Base-by-base conservation (phyloP, 2,888 invertebrate species). In the Drosophila paramelanica region DNA sequence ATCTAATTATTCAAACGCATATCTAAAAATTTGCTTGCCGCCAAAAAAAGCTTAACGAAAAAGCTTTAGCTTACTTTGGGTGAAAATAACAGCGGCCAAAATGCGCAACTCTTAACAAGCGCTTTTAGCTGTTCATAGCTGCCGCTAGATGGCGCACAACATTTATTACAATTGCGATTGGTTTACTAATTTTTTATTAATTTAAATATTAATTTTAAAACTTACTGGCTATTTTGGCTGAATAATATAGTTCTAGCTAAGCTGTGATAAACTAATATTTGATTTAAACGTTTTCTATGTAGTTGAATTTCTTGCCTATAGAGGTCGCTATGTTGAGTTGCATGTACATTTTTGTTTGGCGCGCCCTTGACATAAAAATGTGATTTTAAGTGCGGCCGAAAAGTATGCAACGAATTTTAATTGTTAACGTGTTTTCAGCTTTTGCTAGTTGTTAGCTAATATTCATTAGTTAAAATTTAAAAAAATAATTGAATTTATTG, bases 91-190 rank as follows among this genome's bases (percentile, higher is more conserved):
- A 8, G 14, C 11, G 67, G 49, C 31, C 7, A 41, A 27, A 45
- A 1, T 2, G 14, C 1, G 42, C 25, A 74, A 27, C 60, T 39
- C 4, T 4, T 6, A 11, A 11, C 8, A 41, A 3, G 7, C n/a
- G n/a, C 6, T 20, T 33, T 11, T 0, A 17, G 23, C 5, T 36
- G 6, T 8, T 31, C n/a, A 4, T 2, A 11, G 5, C 33, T 39
- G 42, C 27, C 57, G 43, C 20, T 33, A 67, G 75, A 43, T 59
- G 71, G 57, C 39, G 67, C 27, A 25, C 17, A 8, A 3, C 38
- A 10, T 3, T 27, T 2, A 10, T 11, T 23, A n/a, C 36, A 13
- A 23, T 8, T 10, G 3, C 3, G 31, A 10, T 31, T 10, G 5
- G 27, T 31, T 8, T 31, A 10, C 31, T 3, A 1, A 3, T 31